A percentile compares a stretch with the other conserved stretches of the same genome.
Conservation (phyloP, 2,797 vertebrate species). For the Sylvilagus floridanus region DNA sequence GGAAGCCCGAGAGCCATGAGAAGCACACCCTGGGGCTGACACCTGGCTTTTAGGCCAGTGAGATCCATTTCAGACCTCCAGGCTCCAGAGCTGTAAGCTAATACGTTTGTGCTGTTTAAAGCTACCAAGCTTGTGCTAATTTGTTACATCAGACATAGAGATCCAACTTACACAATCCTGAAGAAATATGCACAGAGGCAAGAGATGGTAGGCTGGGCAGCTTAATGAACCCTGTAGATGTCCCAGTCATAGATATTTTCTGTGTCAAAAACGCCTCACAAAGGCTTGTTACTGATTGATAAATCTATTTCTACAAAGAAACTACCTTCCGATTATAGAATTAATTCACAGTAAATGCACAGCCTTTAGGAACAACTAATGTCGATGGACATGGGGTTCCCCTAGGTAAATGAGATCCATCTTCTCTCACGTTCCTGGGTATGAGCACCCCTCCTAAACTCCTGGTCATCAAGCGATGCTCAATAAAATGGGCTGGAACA, state of each 20-base stretch:
- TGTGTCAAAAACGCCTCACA: neutral
- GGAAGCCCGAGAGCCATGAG: neutral
- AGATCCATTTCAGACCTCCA: neutral
- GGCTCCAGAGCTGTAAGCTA: neutral
- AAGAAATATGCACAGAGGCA: neutral
- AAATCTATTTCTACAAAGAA: conserved; percentile 13
- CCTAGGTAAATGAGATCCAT: neutral
- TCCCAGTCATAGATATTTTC: neutral
- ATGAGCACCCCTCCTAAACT: neutral
- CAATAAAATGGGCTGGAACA: neutral
- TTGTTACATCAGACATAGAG: neutral
- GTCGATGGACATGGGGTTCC: neutral
- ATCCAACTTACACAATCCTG: neutral
- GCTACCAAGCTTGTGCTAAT: neutral
- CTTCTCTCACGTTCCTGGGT: neutral
- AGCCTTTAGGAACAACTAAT: neutral
- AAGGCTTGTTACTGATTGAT: neutral
- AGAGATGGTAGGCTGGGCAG: neutral
- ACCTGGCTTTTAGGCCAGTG: neutral
- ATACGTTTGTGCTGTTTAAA: neutral
- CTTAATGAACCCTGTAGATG: neutral
- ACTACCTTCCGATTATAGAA: conserved; percentile 16
- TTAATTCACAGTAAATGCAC: neutral
- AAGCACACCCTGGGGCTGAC: neutral
- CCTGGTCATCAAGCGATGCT: neutral